Evolutionary conservation across 2,113 vertebrate genomes (phyloP), one percentile per base, ranked within the genome.

Genomic region (Psophia crepitans): DNA sequence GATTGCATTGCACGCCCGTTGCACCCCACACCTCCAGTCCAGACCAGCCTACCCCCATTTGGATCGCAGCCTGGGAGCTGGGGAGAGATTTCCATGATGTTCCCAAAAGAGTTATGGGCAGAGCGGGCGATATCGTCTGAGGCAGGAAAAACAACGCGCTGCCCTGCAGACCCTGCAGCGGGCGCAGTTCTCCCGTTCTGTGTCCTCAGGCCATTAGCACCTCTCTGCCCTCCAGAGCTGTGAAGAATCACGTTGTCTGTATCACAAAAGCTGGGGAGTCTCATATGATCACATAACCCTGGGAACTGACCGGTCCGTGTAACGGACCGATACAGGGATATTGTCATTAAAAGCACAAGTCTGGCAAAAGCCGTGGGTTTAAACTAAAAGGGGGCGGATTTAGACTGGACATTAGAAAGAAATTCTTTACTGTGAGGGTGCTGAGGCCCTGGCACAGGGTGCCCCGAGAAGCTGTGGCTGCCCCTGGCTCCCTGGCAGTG

Each of bases 1-100:
- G 60, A 17, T 12, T 11, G 43, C 20, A 0, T 11, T 8, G 24
- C 11, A 1, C 14, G 11, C n/a, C 44, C 30, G 2, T 7, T 13
- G 39, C 66, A 21, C 60, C 39, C 66, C 11, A 5, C 1, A 9
- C 41, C 63, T 49, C 48, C 4, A 1, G 4, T 6, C 30, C 63
- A 82, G 35, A 28, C 14, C 19, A 18, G 26, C 32, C 58, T 41
- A 3, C 23, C 46, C 27, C 56, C 35, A 8, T 5, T 22, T 57
- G 39, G 27, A 28, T 20, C 16, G 8, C 8, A 26, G 20, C 18
- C 21, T 58, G 37, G 33, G 28, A 46, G 24, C 9, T 2, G 12
- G 26, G 53, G 65, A 65, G 35, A 22, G 61, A 26, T n/a, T 14
- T 56, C 27, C 2, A 3, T 14, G 35, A 19, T 23, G 28, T 26